These are phyloP conservation scores for Gnathonemus echidnorhynchus DNA, from an alignment of 2,113 vertebrate species.

Conservation along the genomic window DNA sequence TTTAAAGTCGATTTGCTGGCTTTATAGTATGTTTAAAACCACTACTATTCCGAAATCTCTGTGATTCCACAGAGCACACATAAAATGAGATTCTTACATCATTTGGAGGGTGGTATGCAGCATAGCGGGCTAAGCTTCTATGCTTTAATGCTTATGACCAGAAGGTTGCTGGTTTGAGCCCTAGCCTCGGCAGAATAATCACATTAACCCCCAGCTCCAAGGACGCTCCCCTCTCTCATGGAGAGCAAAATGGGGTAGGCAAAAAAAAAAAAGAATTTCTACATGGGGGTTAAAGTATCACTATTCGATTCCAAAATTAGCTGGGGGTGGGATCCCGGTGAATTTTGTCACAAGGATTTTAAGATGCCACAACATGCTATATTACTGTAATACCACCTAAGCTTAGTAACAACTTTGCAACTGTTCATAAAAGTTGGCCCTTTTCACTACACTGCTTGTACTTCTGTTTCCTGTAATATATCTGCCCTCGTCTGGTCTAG, in stretches of 20 bases:
- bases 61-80: not conserved
- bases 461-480: not conserved
- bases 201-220: not conserved
- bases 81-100: not conserved
- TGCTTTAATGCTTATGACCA: no score
- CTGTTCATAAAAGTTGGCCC: not conserved
- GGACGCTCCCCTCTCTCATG: not conserved
- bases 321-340: not conserved
- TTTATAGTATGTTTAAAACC: not conserved
- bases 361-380: not conserved
- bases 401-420: not conserved
- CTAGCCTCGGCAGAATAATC: no score
- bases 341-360: not conserved
- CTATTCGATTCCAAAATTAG: not conserved
- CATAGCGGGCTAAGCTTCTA: no score
- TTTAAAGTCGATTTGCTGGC: no score
- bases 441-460: not conserved
- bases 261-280: not conserved
- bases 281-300: not conserved
- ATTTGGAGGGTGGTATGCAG: no score
- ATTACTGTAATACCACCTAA: not conserved
- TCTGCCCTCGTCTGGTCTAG: not conserved
- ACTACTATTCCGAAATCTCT: not conserved
- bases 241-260: not conserved
- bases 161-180: no score